Evolutionary conservation across 2,888 invertebrate species (phyloP).

Genomic region (Dioctria linearis): DNA sequence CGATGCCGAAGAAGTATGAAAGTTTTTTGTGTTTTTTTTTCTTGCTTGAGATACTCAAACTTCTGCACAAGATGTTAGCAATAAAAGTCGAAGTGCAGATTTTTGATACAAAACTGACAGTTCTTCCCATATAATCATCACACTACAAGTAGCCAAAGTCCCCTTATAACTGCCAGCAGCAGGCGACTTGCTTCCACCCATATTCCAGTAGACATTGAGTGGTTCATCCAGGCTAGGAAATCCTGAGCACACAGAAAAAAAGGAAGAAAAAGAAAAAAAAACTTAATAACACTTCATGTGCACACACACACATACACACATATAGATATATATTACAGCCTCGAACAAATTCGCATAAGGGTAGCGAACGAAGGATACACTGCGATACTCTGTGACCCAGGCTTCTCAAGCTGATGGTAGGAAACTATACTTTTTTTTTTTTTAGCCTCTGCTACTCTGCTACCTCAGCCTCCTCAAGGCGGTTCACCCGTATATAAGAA

Average conservation of each 20-base stretch:
- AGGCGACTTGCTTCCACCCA: slow-evolving; percentile 7
- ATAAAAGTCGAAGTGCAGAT: neutral
- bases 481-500: slow-evolving; percentile 34
- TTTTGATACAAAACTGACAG: slow-evolving; percentile 33
- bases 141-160: slow-evolving; percentile 41
- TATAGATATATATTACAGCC: neutral
- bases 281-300: slow-evolving; percentile 52
- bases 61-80: slow-evolving; percentile 36
- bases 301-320: slow-evolving; percentile 26
- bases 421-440: slow-evolving; percentile 16
- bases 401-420: neutral
- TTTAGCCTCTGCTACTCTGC: slow-evolving; percentile 18
- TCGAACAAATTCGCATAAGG: slow-evolving; percentile 19
- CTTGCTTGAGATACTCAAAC: slow-evolving; percentile 25
- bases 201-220: slow-evolving; percentile 8
- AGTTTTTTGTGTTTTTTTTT: neutral
- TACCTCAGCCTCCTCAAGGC: slow-evolving; percentile 34
- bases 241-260: neutral
- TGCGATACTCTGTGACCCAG: neutral
- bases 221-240: slow-evolving; percentile 23
- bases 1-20: slow-evolving; percentile 3
- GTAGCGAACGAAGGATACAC: neutral
- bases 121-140: slow-evolving; percentile 49
- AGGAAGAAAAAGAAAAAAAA: neutral
- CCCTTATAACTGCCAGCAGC: slow-evolving; percentile 42